Conservation (phyloP, 2,797 vertebrate genomes). For the Melopsittacus undulatus region DNA sequence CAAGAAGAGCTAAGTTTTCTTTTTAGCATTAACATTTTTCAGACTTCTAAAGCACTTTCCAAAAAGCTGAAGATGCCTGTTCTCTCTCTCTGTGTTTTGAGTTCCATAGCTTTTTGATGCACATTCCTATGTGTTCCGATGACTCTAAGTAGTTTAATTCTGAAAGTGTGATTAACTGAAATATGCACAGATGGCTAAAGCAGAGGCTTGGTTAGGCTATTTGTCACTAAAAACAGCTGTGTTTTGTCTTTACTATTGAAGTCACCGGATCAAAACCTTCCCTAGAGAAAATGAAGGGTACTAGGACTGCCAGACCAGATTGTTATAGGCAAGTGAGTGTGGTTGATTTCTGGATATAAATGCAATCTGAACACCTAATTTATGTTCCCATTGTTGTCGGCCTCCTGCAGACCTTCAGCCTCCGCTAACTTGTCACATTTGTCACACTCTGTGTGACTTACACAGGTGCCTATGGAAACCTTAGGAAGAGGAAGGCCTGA, state of each 20-base stretch:
- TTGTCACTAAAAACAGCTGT: background rate
- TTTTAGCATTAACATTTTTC: background rate
- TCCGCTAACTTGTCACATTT: background rate
- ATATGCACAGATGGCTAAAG: background rate
- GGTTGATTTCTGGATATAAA: background rate
- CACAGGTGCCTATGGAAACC: background rate
- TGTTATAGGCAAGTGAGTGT: background rate
- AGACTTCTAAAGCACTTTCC: background rate
- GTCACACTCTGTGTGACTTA: background rate
- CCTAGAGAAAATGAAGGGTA: background rate
- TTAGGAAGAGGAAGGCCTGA: background rate
- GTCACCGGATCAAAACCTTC: background rate
- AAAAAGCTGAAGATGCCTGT: background rate
- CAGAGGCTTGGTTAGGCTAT: background rate
- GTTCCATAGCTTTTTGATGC: background rate
- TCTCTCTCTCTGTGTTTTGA: background rate
- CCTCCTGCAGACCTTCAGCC: background rate
- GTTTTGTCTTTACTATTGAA: background rate
- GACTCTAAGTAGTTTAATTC: background rate
- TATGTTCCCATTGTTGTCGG: background rate
- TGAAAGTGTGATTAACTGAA: background rate
- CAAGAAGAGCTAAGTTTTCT: background rate
- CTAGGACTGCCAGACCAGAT: background rate
- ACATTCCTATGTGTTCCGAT: background rate
- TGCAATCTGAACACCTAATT: background rate